Conservation (phyloP, 2,113 vertebrate species). For the Percina caprodes region DNA sequence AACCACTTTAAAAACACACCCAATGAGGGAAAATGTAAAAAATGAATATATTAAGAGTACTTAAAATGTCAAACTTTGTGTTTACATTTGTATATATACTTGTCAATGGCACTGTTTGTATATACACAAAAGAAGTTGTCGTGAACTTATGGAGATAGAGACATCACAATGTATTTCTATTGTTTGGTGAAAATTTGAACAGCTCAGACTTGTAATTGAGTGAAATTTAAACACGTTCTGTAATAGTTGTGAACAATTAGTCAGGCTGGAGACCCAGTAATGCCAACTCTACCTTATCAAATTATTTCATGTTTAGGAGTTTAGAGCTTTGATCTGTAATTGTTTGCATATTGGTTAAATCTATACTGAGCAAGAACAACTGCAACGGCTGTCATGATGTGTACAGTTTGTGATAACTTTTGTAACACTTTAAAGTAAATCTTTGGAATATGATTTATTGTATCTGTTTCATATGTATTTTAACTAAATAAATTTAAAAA, state of each 20-base stretch:
- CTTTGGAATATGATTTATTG: constrained; percentile 91
- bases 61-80: constrained; percentile 55
- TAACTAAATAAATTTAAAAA: constrained; percentile 85
- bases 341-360: constrained; percentile 85
- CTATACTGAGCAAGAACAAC: constrained; percentile 86
- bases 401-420: constrained; percentile 99
- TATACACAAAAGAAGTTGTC: constrained; percentile 67
- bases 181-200: constrained; percentile 86
- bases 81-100: constrained; percentile 70
- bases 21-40: constrained; percentile 31
- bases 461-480: constrained; percentile 98
- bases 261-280: constrained; percentile 79
- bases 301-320: constrained; percentile 84
- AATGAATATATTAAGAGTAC: constrained; percentile 39
- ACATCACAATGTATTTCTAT: constrained; percentile 86
- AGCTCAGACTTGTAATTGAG: constrained; percentile 80
- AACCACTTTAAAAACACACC: constrained; percentile 38
- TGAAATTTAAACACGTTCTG: constrained; percentile 88
- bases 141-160: constrained; percentile 63
- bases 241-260: constrained; percentile 88
- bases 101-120: constrained; percentile 67
- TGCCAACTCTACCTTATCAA: constrained; percentile 83
- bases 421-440: constrained; percentile 89
- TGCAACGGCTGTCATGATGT: constrained; percentile 88
- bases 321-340: constrained; percentile 85